Evolutionary conservation across 2,797 vertebrate genomes (phyloP).

Genomic region (Huso huso): DNA sequence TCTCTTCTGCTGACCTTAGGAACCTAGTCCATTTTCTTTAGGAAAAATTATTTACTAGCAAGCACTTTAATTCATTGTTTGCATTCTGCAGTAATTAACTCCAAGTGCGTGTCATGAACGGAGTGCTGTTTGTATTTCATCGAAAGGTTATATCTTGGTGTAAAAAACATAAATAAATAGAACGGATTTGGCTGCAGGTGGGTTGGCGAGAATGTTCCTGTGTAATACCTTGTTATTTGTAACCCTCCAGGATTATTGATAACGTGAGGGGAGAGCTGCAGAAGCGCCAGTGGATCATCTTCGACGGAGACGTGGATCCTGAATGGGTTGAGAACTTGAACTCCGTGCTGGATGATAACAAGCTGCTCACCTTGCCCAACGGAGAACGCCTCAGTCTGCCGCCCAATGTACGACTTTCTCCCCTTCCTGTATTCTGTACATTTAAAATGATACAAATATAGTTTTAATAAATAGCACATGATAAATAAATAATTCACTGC

Average conservation of each 20-base stretch:
- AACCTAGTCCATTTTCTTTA: neutral
- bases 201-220: too few relatives aligned
- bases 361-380: constrained; percentile 90
- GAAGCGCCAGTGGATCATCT: constrained; percentile 97
- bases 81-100: too few relatives aligned
- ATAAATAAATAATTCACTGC: neutral
- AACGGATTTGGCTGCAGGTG: rapidly evolving
- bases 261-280: constrained; percentile 94
- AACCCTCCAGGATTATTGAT: constrained; percentile 81
- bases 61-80: too few relatives aligned
- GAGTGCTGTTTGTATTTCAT: neutral
- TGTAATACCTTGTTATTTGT: neutral
- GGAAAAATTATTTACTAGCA: neutral
- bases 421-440: neutral
- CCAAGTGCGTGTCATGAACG: too few relatives aligned
- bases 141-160: neutral
- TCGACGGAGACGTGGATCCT: constrained; percentile 94
- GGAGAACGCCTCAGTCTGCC: constrained; percentile 97
- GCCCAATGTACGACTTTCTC: constrained; percentile 71
- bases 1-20: neutral
- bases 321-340: constrained; percentile 99
- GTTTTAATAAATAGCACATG: too few relatives aligned
- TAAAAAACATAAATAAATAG: neutral
- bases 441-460: neutral
- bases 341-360: constrained; percentile 97